phyloP scores from a whole-genome alignment of 2,888 invertebrate species.

The Cheilosia pagana region DNA sequence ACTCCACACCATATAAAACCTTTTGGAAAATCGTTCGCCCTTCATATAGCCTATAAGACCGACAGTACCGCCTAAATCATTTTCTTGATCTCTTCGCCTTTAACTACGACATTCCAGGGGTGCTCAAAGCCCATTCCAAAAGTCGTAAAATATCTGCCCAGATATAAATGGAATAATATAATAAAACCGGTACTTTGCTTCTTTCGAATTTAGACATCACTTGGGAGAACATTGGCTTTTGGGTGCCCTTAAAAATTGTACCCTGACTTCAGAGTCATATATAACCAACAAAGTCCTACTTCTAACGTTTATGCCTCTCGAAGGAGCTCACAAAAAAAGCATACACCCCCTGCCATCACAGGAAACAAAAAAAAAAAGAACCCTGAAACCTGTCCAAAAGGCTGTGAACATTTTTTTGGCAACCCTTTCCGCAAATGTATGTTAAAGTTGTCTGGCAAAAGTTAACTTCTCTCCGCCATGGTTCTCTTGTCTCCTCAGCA shows the following conservation, averaged over 20 bases:
- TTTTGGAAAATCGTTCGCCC: background rate
- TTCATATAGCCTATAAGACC: constrained; percentile 9
- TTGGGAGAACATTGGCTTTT: constrained; percentile 72
- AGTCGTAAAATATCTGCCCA: constrained; percentile 47
- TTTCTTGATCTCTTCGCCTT: constrained; percentile 54
- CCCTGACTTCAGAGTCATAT: constrained; percentile 60
- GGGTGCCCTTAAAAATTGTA: constrained; percentile 64
- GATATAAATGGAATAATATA: constrained; percentile 59
- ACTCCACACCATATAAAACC: background rate
- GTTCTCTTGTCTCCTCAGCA: constrained; percentile 31
- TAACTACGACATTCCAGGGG: constrained; percentile 34
- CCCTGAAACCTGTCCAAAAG: constrained; percentile 55
- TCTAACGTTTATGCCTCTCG: constrained; percentile 59
- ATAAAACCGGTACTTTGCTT: constrained; percentile 28
- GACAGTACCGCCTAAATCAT: constrained; percentile 41
- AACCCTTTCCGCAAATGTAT: constrained; percentile 72
- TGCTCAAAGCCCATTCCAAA: constrained; percentile 21
- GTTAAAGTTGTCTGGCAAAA: constrained; percentile 72
- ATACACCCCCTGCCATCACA: constrained; percentile 1
- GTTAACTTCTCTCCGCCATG: constrained; percentile 29
- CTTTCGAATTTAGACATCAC: constrained; percentile 68
- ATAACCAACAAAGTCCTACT: constrained; percentile 58
- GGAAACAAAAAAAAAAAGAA: constrained; percentile 12
- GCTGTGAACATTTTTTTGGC: constrained; percentile 68
- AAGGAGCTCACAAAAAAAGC: constrained; percentile 49